Evolutionary conservation across 2,113 vertebrate genomes (phyloP).

Genomic region (Clarias macrocephalus): DNA sequence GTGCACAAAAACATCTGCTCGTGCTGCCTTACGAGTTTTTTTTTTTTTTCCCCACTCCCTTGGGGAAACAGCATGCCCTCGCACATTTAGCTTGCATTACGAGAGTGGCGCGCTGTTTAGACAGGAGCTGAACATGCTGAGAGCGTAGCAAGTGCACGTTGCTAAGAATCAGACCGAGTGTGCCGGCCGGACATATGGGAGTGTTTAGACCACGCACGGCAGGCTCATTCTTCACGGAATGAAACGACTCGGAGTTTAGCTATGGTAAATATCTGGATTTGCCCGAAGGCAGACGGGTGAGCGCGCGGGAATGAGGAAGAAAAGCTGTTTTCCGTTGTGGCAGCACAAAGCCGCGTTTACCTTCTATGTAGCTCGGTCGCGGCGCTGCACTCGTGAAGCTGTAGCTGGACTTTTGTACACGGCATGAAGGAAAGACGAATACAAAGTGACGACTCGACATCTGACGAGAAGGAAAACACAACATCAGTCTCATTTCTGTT

Average conservation of each 20-base stretch:
- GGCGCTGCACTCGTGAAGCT: background rate
- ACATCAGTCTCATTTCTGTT: background rate
- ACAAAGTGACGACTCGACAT: background rate
- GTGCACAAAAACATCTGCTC: conserved; percentile 25
- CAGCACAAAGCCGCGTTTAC: background rate
- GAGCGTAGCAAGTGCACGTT: conserved; percentile 12
- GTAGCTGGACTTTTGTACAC: conserved; percentile 3
- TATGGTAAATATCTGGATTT: conserved; percentile 56
- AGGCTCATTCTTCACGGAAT: conserved; percentile 46
- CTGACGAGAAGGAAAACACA: background rate
- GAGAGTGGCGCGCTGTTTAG: conserved; percentile 30
- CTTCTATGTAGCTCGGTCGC: conserved; percentile 1
- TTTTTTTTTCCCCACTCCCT: background rate
- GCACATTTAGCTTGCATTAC: background rate
- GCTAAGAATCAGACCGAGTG: conserved; percentile 47
- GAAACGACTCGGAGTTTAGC: conserved; percentile 51
- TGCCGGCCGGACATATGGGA: conserved; percentile 53
- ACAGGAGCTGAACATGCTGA: conserved; percentile 38
- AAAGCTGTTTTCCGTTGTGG: conserved; percentile 32
- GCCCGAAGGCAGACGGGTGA: conserved; percentile 46
- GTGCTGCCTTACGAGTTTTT: background rate
- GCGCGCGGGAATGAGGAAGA: conserved; percentile 6
- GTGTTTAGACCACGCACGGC: conserved; percentile 51
- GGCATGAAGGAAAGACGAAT: background rate
- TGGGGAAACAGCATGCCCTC: background rate